These are phyloP conservation scores for Tragelaphus strepsiceros DNA, from an alignment of 2,113 vertebrate species.

Conservation along the genomic window DNA sequence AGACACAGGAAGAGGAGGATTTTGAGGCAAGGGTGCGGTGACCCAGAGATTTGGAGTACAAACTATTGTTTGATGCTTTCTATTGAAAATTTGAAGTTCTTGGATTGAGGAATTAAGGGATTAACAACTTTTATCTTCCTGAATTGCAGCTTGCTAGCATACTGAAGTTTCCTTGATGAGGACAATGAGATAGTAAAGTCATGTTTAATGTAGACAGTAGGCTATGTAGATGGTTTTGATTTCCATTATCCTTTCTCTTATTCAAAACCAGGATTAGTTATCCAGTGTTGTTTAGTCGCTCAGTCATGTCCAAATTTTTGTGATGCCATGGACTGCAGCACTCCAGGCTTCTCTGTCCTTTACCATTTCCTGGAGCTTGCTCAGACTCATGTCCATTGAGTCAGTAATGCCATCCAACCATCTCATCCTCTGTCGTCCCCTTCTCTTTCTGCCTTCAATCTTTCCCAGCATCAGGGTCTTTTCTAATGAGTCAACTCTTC, in stretches of 20 bases:
- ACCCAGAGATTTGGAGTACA: neutral
- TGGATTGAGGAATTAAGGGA: neutral
- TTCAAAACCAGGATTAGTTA: conserved; percentile 3
- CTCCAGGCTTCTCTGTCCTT: neutral
- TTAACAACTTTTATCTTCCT: neutral
- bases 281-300: neutral
- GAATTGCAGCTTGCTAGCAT: neutral
- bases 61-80: neutral
- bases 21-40: neutral
- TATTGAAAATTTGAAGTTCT: neutral
- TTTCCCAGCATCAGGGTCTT: neutral
- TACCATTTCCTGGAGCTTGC: neutral
- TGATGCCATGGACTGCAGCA: neutral
- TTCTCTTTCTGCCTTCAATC: neutral
- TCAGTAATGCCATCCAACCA: neutral
- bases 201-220: neutral
- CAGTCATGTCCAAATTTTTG: neutral
- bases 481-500: neutral
- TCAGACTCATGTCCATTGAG: neutral
- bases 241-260: neutral
- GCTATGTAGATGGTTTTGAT: neutral
- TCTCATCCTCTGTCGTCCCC: neutral
- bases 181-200: neutral
- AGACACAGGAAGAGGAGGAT: neutral
- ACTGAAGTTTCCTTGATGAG: neutral